phyloP scores from a whole-genome alignment of 2,888 invertebrate genomes.

The Campopleginae sp. region DNA sequence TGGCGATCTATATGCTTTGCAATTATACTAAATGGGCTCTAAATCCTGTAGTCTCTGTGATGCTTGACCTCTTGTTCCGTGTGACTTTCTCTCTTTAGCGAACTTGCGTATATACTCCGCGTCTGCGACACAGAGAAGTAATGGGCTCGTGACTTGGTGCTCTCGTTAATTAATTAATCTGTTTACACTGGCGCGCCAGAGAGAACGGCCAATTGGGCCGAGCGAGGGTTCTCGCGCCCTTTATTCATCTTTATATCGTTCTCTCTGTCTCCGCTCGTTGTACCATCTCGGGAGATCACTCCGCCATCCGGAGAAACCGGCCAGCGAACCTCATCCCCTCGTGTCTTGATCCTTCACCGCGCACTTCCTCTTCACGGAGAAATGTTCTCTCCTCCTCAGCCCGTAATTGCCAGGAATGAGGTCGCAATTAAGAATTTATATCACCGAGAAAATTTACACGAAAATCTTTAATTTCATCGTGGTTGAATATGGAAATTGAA shows the following conservation, averaged over 20 bases:
- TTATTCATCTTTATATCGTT: conserved; percentile 38
- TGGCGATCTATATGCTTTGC: conserved; percentile 57
- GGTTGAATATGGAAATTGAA: neutral
- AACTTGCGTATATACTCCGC: neutral
- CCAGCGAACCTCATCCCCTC: conserved; percentile 3
- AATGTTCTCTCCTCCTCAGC: conserved; percentile 2
- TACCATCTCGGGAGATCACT: conserved; percentile 43
- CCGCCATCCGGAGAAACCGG: conserved; percentile 10
- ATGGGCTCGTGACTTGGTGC: conserved; percentile 53
- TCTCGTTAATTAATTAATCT: conserved; percentile 75
- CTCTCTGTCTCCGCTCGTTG: conserved; percentile 21
- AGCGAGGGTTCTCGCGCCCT: conserved; percentile 36
- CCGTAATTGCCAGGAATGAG: conserved; percentile 8
- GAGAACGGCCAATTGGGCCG: conserved; percentile 55
- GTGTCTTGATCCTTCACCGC: conserved; percentile 16
- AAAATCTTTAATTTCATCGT: neutral
- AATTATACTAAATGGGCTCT: conserved; percentile 74
- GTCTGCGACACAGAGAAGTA: conserved; percentile 63
- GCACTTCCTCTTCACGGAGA: neutral
- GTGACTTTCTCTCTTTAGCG: neutral
- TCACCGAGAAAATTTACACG: neutral
- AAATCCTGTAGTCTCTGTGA: conserved; percentile 67
- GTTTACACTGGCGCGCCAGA: conserved; percentile 69
- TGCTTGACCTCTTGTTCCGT: conserved; percentile 44
- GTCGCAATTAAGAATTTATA: conserved; percentile 40